Percentiles rank a stretch among this genome's conserved stretches.
Evolutionary conservation across 2,888 invertebrate species (phyloP).

Genomic region (Standfussiana lucernea): DNA sequence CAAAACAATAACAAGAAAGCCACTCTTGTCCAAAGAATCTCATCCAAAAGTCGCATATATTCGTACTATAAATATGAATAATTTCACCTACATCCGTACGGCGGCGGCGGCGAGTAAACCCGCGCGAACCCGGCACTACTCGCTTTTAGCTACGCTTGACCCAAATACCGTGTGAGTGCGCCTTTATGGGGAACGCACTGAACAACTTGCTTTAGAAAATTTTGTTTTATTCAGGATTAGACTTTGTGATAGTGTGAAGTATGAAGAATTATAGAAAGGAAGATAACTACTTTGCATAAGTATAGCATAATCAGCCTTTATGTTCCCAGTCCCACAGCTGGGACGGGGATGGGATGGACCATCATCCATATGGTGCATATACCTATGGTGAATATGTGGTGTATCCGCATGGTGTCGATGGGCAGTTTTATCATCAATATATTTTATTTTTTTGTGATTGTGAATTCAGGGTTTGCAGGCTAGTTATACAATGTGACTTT

Average conservation of each 20-base stretch:
- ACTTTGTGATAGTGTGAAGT: background rate
- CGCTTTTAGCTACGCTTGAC: constrained; percentile 59
- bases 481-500: background rate
- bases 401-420: background rate
- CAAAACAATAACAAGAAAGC: constrained; percentile 11
- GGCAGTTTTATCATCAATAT: background rate
- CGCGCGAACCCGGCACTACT: constrained; percentile 56
- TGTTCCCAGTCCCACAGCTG: background rate
- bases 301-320: background rate
- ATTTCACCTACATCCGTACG: constrained; percentile 44
- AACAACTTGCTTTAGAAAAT: constrained; percentile 47
- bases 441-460: background rate
- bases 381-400: too few relatives aligned
- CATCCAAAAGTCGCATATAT: constrained; percentile 14
- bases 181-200: constrained; percentile 46
- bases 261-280: background rate
- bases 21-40: background rate
- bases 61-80: constrained; percentile 56
- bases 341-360: background rate
- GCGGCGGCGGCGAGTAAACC: constrained; percentile 17
- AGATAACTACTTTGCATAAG: background rate
- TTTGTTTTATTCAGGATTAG: constrained; percentile 40
- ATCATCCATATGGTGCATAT: background rate
- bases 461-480: background rate
- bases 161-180: constrained; percentile 49